These are phyloP conservation scores for Trissonchulus sp. DNA, from an alignment of 2,888 invertebrate genomes.

Conservation along the genomic window DNA sequence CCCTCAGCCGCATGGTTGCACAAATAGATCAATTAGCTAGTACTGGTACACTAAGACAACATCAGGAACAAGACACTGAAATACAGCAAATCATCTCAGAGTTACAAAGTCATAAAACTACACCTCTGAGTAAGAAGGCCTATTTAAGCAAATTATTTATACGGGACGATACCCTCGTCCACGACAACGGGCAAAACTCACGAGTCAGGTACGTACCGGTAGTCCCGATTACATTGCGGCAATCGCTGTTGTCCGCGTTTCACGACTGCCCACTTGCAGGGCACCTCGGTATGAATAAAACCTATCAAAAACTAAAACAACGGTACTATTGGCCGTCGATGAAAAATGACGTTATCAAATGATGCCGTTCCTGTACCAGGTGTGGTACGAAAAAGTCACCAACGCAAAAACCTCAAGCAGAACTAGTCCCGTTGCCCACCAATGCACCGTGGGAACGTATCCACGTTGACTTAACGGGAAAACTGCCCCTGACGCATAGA, in stretches of 20 bases:
- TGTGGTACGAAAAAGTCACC: not conserved
- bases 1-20: not conserved
- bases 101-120: too few species aligned
- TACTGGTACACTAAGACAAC: not conserved
- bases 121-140: not conserved
- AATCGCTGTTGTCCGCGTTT: not conserved
- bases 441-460: not conserved
- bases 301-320: not conserved
- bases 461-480: slow-evolving; percentile 14
- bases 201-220: not conserved
- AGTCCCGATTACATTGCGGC: not conserved
- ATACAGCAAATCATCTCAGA: not conserved
- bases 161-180: not conserved
- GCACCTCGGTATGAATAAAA: not conserved
- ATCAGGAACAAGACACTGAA: not conserved
- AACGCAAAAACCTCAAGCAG: not conserved
- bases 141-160: not conserved
- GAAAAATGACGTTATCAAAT: not conserved
- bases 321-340: not conserved
- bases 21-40: not conserved
- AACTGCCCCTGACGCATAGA: not conserved
- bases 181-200: not conserved
- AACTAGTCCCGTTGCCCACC: not conserved
- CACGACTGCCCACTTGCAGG: not conserved
- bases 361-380: not conserved